Conservation (phyloP, 2,113 vertebrate genomes). For the human (Homo sapiens) region GRCh38 chr13:96526501-96527000, state of each 20-base stretch:
- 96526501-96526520: not conserved
- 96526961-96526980: not conserved
- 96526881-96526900: not conserved
- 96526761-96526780: not conserved
- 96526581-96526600: not conserved
- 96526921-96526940: not conserved
- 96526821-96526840: not conserved
- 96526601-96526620: not conserved
- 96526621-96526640: not conserved
- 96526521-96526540: not conserved
- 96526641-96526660: not conserved
- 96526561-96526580: not conserved
- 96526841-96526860: not conserved
- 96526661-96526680: not conserved
- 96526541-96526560: not conserved
- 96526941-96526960: not conserved
- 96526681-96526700: not conserved
- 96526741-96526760: not conserved
- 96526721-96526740: not conserved
- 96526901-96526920: not conserved
- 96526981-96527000: not conserved
- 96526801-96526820: not conserved
- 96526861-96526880: not conserved
- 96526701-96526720: not conserved
- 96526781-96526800: not conserved